Evolutionary conservation across 2,888 invertebrate genomes (phyloP), one percentile per base, ranked within the genome.

Genomic region (Drosophila gaucha): DNA sequence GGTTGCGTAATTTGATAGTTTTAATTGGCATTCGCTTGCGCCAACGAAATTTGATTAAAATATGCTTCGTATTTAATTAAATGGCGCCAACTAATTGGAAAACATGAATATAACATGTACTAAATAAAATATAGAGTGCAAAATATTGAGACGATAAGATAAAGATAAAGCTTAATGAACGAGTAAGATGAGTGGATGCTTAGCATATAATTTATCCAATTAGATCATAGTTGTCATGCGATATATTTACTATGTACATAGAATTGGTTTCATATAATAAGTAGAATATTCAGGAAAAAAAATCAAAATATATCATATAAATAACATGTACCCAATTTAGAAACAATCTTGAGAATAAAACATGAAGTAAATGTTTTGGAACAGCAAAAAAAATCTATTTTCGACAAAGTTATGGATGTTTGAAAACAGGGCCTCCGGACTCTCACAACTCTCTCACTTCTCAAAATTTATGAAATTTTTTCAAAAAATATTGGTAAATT

Each of bases 1-100:
- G 57, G 50, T 44, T 60, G 33, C 70, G 86, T 86, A 78, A 82
- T 86, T 75, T 86, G 83, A 82, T 82, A 86, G 83, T 86, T 82
- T 86, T 82, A 86, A 82, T 82, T 86, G 80, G 73, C 54, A 72
- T 83, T 82, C 58, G 67, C 59, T 51, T 62, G 41, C 22, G 47
- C 60, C 74, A 60, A 41, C 58, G 86, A 67, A 75, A 83, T 79
- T 86, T 75, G 74, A 85, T 80, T 71, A 79, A 67, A 74, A 70
- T 67, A 51, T 67, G 64, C 49, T 43, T 18, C 35, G 65, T 41
- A 74, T 74, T 70, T 74, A 74, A 74, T 74, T 70, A 73, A 74
- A 39, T 18, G 30, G 35, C 26, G 43, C 49, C 9, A 52, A 58
- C 31, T 58, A 74, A 73, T 71, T 73, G 30, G 8, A 22, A 47